Evolutionary conservation across 2,888 invertebrate species (phyloP), one percentile per base, ranked within the genome.

Genomic region (Rhogogaster chlorosoma): DNA sequence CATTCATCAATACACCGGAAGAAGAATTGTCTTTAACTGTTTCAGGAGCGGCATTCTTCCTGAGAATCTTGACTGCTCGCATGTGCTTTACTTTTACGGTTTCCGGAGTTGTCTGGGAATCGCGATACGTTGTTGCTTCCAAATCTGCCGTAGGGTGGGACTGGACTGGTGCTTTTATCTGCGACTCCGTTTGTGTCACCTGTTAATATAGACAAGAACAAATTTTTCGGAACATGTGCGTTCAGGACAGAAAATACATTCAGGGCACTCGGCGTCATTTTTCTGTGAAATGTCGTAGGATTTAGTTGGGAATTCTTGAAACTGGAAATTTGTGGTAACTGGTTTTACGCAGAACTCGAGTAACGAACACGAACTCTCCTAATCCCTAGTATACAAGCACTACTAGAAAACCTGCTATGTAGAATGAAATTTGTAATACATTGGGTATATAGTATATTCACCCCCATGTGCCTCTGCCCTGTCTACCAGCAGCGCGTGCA

Each of bases 61-160:
- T 57, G 22, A 61, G n/a, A 57, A 80, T 61, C 38, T 80, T 80
- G 29, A 80, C 80, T 38, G n/a, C 80, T 36, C 80, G 80, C 80
- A 80, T 80, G 26, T 80, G 80, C 38, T 80, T 80, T 2, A 80
- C 38, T 26, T 61, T 57, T 15, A 61, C 26, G 29, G 61, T 80
- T 80, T 38, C 61, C 57, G 38, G 22, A n/a, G 57, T 61, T 36
- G 61, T 22, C 22, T 22, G n/a, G 15, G 18, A 36, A 80, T 38
- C 15, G 9, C 6, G 9, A 12, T 32, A 5, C 9, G 12, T 38
- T 38, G 61, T 7, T 61, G 22, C 38, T n/a, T 29, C 61, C n/a
- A 22, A 38, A 38, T 80, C 80, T 57, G 26, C 1, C 61, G 22
- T 2, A 22, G 61, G 38, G 7, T 57, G 22, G 18, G 38, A 36